Base-by-base conservation (phyloP, 2,113 vertebrate genomes). In the Bubalus kerabau region DNA sequence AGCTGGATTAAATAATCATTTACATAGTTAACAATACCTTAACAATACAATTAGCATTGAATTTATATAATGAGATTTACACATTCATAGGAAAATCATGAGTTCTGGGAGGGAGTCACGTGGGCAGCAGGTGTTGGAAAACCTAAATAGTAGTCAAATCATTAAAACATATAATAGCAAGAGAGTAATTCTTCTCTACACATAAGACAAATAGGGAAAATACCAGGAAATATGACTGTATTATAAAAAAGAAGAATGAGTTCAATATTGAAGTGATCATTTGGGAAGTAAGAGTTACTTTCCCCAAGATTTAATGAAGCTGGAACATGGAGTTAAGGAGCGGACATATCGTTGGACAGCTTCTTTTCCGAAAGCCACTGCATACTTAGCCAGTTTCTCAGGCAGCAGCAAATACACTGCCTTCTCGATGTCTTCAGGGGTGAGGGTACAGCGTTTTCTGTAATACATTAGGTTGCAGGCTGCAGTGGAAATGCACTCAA, bases 291-390 rank as follows among this genome's bases (percentile, higher is more conserved):
- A 52, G 24, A 30, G 93, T 97, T 93, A 98, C 87, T 98, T 96
- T 76, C 60, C 85, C 89, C 97, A 92, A 52, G 89, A 71, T 94
- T 82, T 56, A 32, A 30, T 94, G 36, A 92, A 32, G 54, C 30
- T 86, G 95, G 85, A 30, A 24, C 13, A 5, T 16, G 64, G 40
- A 46, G 57, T 52, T 93, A 74, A 83, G 57, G 97, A 97, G 28
- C 30, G 30, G 80, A 90, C 36, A 43, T 94, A 98, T 95, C 95
- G 96, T 30, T 56, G 67, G 80, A 98, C 97, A 16, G 97, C 97
- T 46, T 97, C 64, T 4, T 11, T 97, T 95, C 97, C 98, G 46
- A 97, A 98, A 82, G 82, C 80, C 94, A 94, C 94, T 0, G 97
- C 95, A 0, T 90, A 40, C 78, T 82, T 96, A 6, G 97, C 96